Evolutionary conservation across 35 echinoderm and acorn worm genomes (phyloP).

Genomic region (Antedon bifida): DNA sequence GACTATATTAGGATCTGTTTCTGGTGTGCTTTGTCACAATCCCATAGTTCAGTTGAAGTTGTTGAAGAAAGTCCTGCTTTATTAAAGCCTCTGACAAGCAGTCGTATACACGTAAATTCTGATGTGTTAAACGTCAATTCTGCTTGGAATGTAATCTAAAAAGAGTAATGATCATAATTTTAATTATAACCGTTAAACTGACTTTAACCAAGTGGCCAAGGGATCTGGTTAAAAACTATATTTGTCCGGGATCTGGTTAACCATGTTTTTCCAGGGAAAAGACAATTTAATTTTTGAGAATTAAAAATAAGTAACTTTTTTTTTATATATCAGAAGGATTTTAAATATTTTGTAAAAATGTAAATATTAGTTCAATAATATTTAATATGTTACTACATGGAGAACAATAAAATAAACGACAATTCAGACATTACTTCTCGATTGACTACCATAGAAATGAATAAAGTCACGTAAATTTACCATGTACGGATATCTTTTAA

Average conservation of each 20-base stretch:
- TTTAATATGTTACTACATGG: background rate
- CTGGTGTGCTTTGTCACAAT: background rate
- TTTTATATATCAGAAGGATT: too few relatives aligned
- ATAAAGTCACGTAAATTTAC: too few relatives aligned
- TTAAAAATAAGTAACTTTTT: too few relatives aligned
- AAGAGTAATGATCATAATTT: background rate
- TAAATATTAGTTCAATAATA: too few relatives aligned
- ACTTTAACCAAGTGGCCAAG: background rate
- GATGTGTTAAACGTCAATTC: background rate
- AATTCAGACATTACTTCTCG: too few relatives aligned
- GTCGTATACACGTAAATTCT: background rate
- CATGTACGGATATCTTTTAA: too few relatives aligned
- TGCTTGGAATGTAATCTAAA: background rate
- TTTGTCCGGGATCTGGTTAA: background rate
- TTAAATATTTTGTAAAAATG: too few relatives aligned
- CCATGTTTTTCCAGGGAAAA: background rate
- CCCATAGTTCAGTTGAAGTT: background rate
- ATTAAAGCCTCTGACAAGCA: constrained; percentile 13
- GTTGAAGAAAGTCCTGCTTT: constrained; percentile 13
- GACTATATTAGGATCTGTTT: background rate
- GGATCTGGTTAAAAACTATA: background rate
- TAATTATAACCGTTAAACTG: background rate
- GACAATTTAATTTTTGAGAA: background rate
- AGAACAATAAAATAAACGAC: too few relatives aligned
- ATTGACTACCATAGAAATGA: too few relatives aligned